A percentile compares a stretch with the other conserved stretches of the same genome.
Conservation (phyloP, 2,797 vertebrate genomes). For the Aplochiton taeniatus region DNA sequence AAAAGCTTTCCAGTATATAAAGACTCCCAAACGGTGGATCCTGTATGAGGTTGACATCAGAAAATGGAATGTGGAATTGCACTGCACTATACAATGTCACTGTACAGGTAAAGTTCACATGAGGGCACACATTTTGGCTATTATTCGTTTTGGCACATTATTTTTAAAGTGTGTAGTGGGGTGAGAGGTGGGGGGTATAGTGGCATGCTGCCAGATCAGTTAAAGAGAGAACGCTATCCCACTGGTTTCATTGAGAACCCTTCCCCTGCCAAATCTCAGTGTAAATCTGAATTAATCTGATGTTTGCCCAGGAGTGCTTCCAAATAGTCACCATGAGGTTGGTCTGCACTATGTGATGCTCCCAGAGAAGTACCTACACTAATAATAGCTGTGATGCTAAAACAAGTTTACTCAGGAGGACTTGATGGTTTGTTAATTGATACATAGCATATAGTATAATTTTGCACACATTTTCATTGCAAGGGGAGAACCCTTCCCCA, state of each 20-base stretch:
- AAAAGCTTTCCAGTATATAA: slow-evolving; percentile 25
- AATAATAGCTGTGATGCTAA: slow-evolving; percentile 31
- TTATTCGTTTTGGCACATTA: slow-evolving; percentile 9
- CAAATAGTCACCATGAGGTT: slow-evolving; percentile 17
- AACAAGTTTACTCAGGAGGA: slow-evolving; percentile 7
- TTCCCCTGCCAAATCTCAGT: slow-evolving; percentile 23
- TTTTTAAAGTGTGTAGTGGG: slow-evolving; percentile 1
- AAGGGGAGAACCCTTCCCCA: too few species aligned
- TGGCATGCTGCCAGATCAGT: slow-evolving; percentile 12
- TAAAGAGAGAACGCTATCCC: slow-evolving; percentile 18
- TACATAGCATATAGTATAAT: too few species aligned
- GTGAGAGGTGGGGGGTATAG: neutral
- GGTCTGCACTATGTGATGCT: slow-evolving; percentile 9
- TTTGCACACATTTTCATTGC: too few species aligned
- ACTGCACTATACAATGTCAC: slow-evolving; percentile 1
- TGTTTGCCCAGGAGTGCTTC: slow-evolving; percentile 24
- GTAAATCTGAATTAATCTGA: slow-evolving; percentile 32
- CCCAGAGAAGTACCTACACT: slow-evolving; percentile 24
- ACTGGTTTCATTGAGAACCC: slow-evolving; percentile 21
- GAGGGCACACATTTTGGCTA: neutral
- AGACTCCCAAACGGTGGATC: slow-evolving; percentile 22
- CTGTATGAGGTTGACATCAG: slow-evolving; percentile 33
- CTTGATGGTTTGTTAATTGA: too few species aligned
- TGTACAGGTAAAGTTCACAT: neutral
- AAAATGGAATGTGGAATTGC: slow-evolving; percentile 9